Base-by-base conservation (phyloP, 2,888 invertebrate genomes). In the Neoaliturus tenellus region DNA sequence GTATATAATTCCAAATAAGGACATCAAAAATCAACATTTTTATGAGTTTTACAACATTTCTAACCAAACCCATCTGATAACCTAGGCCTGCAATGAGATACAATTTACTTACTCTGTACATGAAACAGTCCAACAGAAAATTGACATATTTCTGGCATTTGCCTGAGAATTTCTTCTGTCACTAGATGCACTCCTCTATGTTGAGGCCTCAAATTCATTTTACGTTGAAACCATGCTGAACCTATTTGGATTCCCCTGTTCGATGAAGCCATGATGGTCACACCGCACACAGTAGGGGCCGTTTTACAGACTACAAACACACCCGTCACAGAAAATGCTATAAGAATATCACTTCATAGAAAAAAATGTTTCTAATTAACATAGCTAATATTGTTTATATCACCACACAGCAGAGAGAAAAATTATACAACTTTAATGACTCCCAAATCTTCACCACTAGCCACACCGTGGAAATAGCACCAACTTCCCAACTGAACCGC, bases 201-300 rank as follows among this genome's bases (percentile, higher is more conserved):
- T 92, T 98, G 98, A 90, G 98, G 97, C 91, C 98, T 94, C 91
- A 99, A 94, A 92, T 97, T 97, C 91, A 99, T 96, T 93, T 98
- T 98, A 92, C 97, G 96, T 93, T 99, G 98, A 94, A 98, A 98
- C 98, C 98, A 99, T 92, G 98, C 98, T 91, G 97, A 97, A 92
- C 98, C 98, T 91, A 96, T 96, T 94, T 97, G 97, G 92, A 98
- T 95, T 92, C 97, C 97, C 93, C 95, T 93, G 90, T 93, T 93
- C 92, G 96, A 95, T 92, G 96, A 96, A 94, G 96, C 96, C 96
- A 96, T 96, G 85, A 86, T 87, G 85, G 83, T 81, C 85, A 86
- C 83, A 81, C 80, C 82, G 84, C 83, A 83, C 85, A 85, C 58
- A 83, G 78, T 69, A 75, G 17, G 48, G 48, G 31, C 48, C 48